phyloP scores from a whole-genome alignment of 2,888 invertebrate species.

The Chromoteleia sp. region DNA sequence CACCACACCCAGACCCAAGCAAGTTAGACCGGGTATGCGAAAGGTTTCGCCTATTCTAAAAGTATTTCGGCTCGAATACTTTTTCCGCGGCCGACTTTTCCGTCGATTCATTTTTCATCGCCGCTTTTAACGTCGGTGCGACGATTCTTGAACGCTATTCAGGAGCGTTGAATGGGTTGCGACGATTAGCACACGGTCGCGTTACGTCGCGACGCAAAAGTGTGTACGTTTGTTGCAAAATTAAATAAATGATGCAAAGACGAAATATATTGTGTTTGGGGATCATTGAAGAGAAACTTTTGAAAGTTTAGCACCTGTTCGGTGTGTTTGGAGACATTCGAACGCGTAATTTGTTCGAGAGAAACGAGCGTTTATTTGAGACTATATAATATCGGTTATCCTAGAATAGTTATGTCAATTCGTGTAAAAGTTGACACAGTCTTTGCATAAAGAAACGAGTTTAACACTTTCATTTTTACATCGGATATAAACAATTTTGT shows the following conservation, averaged over 20 bases:
- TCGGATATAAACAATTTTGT: too few relatives aligned
- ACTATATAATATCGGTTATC: neutral
- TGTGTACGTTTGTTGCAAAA: slow-evolving; percentile 31
- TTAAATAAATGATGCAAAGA: slow-evolving; percentile 35
- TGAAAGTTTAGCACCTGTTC: slow-evolving; percentile 19
- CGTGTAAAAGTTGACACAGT: too few relatives aligned
- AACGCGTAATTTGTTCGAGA: slow-evolving; percentile 17
- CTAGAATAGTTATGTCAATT: slow-evolving; percentile 12
- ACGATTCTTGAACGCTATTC: slow-evolving; percentile 9
- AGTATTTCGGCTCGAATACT: neutral
- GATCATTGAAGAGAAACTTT: slow-evolving; percentile 20
- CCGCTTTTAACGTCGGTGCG: slow-evolving; percentile 5
- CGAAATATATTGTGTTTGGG: neutral
- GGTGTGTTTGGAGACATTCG: neutral
- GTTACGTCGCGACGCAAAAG: slow-evolving; percentile 4
- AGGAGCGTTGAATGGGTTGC: slow-evolving; percentile 13
- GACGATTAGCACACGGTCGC: slow-evolving; percentile 16
- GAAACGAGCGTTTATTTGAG: too few relatives aligned
- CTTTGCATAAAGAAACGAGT: too few relatives aligned
- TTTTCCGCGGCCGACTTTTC: neutral
- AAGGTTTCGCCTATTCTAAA: slow-evolving; percentile 24
- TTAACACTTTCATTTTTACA: too few relatives aligned
- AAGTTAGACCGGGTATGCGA: slow-evolving; percentile 54
- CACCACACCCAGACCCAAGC: slow-evolving; percentile 49
- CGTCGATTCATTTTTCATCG: slow-evolving; percentile 19